These are phyloP conservation scores for Lates japonicus DNA, from an alignment of 2,797 vertebrate genomes.

Conservation along the genomic window DNA sequence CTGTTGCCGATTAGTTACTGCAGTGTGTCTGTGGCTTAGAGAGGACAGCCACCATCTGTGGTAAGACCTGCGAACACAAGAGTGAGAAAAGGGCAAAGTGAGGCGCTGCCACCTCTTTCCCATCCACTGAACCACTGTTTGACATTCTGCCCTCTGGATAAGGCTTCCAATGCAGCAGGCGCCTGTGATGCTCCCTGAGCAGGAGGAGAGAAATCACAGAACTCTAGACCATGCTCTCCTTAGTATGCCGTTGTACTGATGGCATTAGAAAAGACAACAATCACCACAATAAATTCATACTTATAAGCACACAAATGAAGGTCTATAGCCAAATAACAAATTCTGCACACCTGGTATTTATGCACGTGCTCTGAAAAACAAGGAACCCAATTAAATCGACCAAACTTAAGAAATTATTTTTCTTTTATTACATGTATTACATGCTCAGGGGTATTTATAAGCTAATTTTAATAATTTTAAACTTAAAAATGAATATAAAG, in stretches of 20 bases:
- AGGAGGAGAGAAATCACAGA: neutral
- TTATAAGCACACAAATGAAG: neutral
- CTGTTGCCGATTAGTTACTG: neutral
- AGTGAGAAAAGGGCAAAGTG: conserved; percentile 39
- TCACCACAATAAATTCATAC: neutral
- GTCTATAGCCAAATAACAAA: neutral
- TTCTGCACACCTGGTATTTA: neutral
- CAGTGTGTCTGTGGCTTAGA: neutral
- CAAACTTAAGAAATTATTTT: too few relatives aligned
- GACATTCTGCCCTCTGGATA: conserved; percentile 42
- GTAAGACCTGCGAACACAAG: conserved; percentile 16
- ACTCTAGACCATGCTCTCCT: neutral
- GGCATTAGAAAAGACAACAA: neutral
- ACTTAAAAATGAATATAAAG: neutral
- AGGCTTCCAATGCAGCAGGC: conserved; percentile 18
- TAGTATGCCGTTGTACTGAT: neutral
- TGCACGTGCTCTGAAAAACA: too few relatives aligned
- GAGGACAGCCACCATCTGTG: conserved; percentile 26
- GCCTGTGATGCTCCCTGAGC: conserved; percentile 33
- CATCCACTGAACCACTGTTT: conserved; percentile 52
- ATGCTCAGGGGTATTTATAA: neutral
- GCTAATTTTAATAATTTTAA: neutral
- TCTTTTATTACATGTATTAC: too few relatives aligned
- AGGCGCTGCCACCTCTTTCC: conserved; percentile 4
- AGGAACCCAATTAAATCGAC: too few relatives aligned